A percentile compares a stretch with the other conserved stretches of the same genome.
These are phyloP conservation scores for Alentia gelatinosa DNA, from an alignment of 2,888 invertebrate species.

Conservation along the genomic window DNA sequence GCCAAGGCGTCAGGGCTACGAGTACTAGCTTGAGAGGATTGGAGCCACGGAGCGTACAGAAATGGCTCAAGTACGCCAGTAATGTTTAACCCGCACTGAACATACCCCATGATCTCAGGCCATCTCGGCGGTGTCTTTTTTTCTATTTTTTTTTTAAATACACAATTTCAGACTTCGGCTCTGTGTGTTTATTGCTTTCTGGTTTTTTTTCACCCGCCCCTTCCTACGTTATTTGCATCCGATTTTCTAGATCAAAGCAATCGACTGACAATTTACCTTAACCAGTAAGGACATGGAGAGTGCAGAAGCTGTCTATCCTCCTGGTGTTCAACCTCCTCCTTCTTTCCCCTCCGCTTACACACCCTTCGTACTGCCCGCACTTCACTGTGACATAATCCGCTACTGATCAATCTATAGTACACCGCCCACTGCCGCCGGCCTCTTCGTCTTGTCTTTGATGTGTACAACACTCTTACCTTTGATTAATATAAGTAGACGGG, in stretches of 20 bases:
- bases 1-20: no score
- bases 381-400: not conserved
- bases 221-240: not conserved
- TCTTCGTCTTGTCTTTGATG: not conserved
- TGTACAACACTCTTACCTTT: not conserved
- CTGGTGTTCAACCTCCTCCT: no score
- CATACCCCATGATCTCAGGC: no score
- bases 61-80: no score
- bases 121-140: no score
- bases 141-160: no score
- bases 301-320: no score
- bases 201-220: not conserved
- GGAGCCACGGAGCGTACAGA: no score
- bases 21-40: no score
- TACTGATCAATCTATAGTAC: not conserved
- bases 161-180: no score
- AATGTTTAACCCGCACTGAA: no score
- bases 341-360: not conserved
- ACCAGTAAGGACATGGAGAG: not conserved
- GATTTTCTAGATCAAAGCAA: not conserved
- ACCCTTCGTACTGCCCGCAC: not conserved
- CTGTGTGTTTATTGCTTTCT: not conserved
- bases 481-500: not conserved
- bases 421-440: not conserved
- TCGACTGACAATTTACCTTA: constrained; percentile 4